Base-by-base conservation (phyloP, 2,888 invertebrate genomes). In the Drosophila gaucha region DNA sequence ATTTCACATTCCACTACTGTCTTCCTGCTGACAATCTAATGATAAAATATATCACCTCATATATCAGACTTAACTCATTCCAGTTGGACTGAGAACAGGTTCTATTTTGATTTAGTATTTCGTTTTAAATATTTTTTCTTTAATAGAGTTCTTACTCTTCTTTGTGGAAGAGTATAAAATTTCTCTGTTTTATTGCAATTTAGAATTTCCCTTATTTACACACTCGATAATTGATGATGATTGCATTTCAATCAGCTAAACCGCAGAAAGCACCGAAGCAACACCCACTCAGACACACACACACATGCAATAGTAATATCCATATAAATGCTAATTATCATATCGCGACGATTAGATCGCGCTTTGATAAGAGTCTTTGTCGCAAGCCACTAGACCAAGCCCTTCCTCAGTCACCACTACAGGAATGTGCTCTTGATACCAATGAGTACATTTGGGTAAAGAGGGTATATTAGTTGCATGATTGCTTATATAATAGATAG, bases 211-310 rank as follows among this genome's bases (percentile, higher is more conserved):
- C 35, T 38, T 16, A 50, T 22, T 50, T 50, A 73, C 49, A 46
- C 33, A 49, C 62, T 39, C 50, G 28, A 76, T 76, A 77, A 76
- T 83, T 78, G 76, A 67, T 76, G 67, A 83, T 83, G 76, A 83
- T 83, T 76, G 64, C 49, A 30, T 38, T 66, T 64, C 67, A 65
- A 65, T 65, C 60, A 63, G 49, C 28, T 30, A 60, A 47, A 31
- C 47, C 64, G 10, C 47, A 16, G 24, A 38, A 38, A 16, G 2
- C 20, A 28, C 41, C 0, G n/a, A 12, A 28, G 14, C 39, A 26
- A 24, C 20, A 14, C 14, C 24, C 39, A 16, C 28, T 12, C 9
- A 4, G 14, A 22, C 39, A 9, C 16, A 3, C 10, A 3, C 20
- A 1, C 46, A 14, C 39, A 22, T 5, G 4, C 26, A 35, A 49